Base-by-base conservation (phyloP, 1,140 invertebrate genomes). In the Nomia melanderi region DNA sequence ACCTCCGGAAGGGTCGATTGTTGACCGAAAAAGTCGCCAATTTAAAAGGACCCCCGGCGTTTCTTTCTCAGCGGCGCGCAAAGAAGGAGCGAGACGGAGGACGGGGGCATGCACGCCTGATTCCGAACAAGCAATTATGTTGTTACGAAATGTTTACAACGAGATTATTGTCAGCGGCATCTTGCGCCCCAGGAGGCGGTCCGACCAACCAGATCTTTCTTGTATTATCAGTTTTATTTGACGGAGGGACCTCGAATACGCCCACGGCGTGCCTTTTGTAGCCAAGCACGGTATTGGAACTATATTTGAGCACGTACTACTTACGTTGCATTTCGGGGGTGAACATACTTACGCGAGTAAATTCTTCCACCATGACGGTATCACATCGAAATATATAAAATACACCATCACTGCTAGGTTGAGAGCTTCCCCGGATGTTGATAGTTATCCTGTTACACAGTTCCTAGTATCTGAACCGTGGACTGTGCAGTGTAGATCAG, bases 21-120 rank as follows among this genome's bases (percentile, higher is more conserved):
- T 92, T 92, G 91, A 92, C 91, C 91, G 90, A 92, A 92, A 84
- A 92, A 92, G 91, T 92, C 91, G 91, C 91, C 91, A 92, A 92
- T 92, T 92, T 92, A 92, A 92, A 92, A 91, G 87, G 86, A 91
- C 91, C 91, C 89, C 89, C 81, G 90, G 91, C 90, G 88, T 33
- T 89, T 85, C 86, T 90, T 87, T 85, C 83, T 86, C 81, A 79
- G 54, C 85, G 78, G 44, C 44, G 67, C 47, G 47, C 36, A 27
- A 83, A 59, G 75, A 75, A 59, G 41, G 56, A 78, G 65, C 72
- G 50, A 62, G 64, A 77, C 2, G 20, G 20, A 27, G 39, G 31
- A 59, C 2, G 41, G 47, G 29, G 39, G 54, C 27, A 69, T 60
- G 64, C 78, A 81, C 83, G 78, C 54, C 76, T 67, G 85, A 87